Conservation (phyloP, 1,140 invertebrate genomes). For the Bombyx mandarina region DNA sequence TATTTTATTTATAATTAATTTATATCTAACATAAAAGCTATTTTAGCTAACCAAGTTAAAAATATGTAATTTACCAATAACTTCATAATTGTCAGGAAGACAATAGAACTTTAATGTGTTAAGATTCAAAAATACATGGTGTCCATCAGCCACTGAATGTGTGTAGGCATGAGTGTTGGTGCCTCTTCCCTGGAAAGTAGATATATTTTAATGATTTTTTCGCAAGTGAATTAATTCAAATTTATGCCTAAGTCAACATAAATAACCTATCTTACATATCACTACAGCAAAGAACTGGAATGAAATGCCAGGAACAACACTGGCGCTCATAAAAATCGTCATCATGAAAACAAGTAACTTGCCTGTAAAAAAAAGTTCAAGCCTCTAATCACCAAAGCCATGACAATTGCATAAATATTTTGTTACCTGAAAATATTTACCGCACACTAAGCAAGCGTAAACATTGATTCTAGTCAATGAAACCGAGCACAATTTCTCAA, state of each 20-base stretch:
- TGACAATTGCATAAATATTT: too few species aligned
- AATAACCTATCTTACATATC: background rate
- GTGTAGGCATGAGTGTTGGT: conserved; percentile 99
- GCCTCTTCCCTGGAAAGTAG: conserved; percentile 84
- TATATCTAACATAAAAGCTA: too few species aligned
- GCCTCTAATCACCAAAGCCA: background rate
- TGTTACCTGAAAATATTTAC: conserved; percentile 93
- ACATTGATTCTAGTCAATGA: conserved; percentile 99
- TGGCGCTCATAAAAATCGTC: too few species aligned
- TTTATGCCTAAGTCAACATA: too few species aligned
- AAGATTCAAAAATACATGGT: conserved; percentile 98
- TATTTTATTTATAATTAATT: too few species aligned
- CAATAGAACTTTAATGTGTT: conserved; percentile 99
- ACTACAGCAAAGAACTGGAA: too few species aligned
- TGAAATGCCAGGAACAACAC: too few species aligned
- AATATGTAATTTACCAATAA: conserved; percentile 81
- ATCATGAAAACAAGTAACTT: background rate
- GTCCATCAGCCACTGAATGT: conserved; percentile 96
- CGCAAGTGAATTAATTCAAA: too few species aligned
- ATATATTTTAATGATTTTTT: conserved; percentile 4
- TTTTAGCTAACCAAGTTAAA: too few species aligned
- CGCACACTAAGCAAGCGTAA: conserved; percentile 99
- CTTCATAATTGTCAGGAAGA: conserved; percentile 99
- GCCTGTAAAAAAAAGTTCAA: background rate
- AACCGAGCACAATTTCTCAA: conserved; percentile 99